Base-by-base conservation (phyloP, 2,888 invertebrate species). In the Embidobia sp. region DNA sequence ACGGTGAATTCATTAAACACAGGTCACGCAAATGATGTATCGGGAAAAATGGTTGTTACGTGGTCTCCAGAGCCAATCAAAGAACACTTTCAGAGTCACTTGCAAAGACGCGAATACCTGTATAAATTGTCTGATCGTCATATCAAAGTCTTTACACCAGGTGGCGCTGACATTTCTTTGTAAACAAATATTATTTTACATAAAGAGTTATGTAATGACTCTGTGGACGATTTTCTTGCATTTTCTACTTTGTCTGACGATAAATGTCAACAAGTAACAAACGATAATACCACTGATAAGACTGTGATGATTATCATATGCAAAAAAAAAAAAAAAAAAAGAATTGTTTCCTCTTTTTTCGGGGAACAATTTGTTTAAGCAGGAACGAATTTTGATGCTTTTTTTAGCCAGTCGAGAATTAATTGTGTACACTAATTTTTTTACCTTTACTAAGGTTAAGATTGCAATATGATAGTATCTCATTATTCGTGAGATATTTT, bases 81-180 rank as follows among this genome's bases (percentile, higher is more conserved):
- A 55, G 80, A 53, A 8, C 81, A 83, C 27, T 53, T 53, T 29
- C 84, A 85, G 67, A 86, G 86, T 42, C 85, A 83, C 82, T 70
- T 85, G 3, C 86, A 88, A 33, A 82, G 82, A 73, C 81, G 84
- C 27, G 82, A 80, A 77, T 93, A 93, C 86, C 91, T 94, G 61
- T 95, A 93, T 84, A 95, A 95, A 90, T 91, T 95, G 69, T 92
- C 92, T 87, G 95, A 95, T 87, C 92, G 93, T 85, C 94, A 94
- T 83, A 92, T 95, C 1, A 94, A 94, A 86, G 91, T 95, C 37
- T 93, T 94, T 87, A 93, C 93, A 79, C 94, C 94, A 1, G 95
- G 95, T 8, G 53, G 31, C 7, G 59, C 59, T 46, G 73, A 63
- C 35, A 33, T 59, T 7, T 37, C 66, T 22, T 53, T 64, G 5